Percentiles rank a stretch among this genome's conserved stretches.
These are phyloP conservation scores for Onychomys arenicola DNA, from an alignment of 2,797 vertebrate species.

Conservation along the genomic window DNA sequence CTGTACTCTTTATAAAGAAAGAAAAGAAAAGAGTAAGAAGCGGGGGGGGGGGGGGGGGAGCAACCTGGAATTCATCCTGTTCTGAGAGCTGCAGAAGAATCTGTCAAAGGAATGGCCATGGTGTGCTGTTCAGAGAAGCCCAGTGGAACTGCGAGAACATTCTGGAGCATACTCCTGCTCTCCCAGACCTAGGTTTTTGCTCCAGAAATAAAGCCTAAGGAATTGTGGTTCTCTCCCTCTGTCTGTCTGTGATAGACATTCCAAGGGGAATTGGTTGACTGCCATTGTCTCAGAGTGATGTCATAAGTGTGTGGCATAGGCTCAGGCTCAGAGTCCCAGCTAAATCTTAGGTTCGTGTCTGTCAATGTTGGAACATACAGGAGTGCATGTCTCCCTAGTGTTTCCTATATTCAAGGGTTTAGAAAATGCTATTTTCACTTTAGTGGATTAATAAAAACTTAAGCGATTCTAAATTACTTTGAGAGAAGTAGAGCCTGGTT, in stretches of 20 bases:
- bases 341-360: constrained; percentile 53
- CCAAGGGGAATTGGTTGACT: neutral
- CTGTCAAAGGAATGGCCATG: constrained; percentile 21
- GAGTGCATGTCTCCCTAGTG: neutral
- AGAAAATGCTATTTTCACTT: constrained; percentile 14
- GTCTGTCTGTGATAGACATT: neutral
- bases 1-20: constrained; percentile 53
- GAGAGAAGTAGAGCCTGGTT: constrained; percentile 10
- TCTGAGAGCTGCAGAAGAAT: constrained; percentile 46
- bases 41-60: neutral
- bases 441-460: constrained; percentile 30
- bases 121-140: neutral
- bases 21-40: constrained; percentile 54
- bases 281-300: neutral
- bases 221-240: neutral
- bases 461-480: constrained; percentile 58
- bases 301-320: neutral
- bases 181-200: neutral
- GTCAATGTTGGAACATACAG: constrained; percentile 33
- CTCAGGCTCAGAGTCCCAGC: constrained; percentile 19
- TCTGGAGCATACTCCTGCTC: neutral
- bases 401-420: constrained; percentile 21
- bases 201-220: neutral
- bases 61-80: constrained; percentile 8
- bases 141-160: neutral